Conservation (phyloP, 2,888 invertebrate species). For the Helobdella robusta region DNA sequence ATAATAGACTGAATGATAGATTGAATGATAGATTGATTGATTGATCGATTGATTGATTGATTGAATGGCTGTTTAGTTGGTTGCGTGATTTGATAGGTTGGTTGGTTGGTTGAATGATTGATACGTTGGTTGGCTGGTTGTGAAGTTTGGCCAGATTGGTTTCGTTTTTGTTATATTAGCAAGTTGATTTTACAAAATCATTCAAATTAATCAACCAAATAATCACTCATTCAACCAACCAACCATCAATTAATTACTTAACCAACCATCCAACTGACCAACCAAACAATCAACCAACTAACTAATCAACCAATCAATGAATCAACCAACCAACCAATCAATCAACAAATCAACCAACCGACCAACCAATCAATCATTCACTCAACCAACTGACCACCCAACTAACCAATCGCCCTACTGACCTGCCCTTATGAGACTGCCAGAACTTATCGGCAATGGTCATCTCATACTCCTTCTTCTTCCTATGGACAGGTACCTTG, state of each 20-base stretch:
- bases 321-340: not conserved
- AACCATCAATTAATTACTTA: not conserved
- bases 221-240: not conserved
- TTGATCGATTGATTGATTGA: not conserved
- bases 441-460: conserved; percentile 83
- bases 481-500: conserved; percentile 47
- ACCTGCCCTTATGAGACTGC: conserved; percentile 78
- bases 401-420: conserved; percentile 13
- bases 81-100: no score
- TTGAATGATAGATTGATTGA: not conserved
- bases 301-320: not conserved
- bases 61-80: no score
- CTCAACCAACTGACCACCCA: not conserved
- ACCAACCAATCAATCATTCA: not conserved
- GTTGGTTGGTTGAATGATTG: no score
- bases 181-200: not conserved
- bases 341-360: not conserved
- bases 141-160: no score
- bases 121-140: no score
- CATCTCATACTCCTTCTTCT: conserved; percentile 79
- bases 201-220: not conserved
- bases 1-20: not conserved
- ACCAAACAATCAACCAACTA: not conserved
- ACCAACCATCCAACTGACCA: not conserved
- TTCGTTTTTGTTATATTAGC: no score